Percentiles rank a stretch among this genome's conserved stretches.
Conservation (phyloP, 2,797 vertebrate species). For the Ammospiza maritima region DNA sequence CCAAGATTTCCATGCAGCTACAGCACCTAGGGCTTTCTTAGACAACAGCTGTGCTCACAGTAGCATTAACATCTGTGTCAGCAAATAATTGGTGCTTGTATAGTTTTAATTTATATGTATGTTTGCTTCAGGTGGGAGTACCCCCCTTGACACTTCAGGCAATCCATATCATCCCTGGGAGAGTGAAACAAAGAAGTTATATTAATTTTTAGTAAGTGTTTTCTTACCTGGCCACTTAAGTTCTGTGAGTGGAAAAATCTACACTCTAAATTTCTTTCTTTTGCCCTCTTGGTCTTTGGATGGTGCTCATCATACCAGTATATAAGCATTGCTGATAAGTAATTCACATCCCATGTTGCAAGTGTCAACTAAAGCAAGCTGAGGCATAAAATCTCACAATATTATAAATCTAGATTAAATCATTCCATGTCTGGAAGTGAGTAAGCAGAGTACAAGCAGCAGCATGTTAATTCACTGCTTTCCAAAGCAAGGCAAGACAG, state of each 20-base stretch:
- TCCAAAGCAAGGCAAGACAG: background rate
- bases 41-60: background rate
- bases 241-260: background rate
- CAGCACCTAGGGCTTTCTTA: background rate
- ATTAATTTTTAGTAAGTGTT: background rate
- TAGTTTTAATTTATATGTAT: background rate
- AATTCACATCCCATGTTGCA: background rate
- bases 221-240: background rate
- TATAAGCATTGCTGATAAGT: background rate
- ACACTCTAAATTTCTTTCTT: background rate
- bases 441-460: conserved; percentile 8
- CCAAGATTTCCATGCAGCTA: background rate
- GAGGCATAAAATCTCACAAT: conserved; percentile 23
- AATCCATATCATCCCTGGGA: background rate
- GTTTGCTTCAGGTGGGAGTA: background rate
- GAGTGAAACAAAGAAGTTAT: background rate
- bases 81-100: background rate
- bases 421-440: background rate
- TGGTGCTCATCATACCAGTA: background rate
- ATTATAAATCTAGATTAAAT: conserved; percentile 23
- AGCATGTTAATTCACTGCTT: background rate
- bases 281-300: background rate
- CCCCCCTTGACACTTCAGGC: background rate
- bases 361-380: background rate
- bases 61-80: background rate